Evolutionary conservation across 2,888 invertebrate species (phyloP), one percentile per base, ranked within the genome.

Genomic region (Thera britannica): DNA sequence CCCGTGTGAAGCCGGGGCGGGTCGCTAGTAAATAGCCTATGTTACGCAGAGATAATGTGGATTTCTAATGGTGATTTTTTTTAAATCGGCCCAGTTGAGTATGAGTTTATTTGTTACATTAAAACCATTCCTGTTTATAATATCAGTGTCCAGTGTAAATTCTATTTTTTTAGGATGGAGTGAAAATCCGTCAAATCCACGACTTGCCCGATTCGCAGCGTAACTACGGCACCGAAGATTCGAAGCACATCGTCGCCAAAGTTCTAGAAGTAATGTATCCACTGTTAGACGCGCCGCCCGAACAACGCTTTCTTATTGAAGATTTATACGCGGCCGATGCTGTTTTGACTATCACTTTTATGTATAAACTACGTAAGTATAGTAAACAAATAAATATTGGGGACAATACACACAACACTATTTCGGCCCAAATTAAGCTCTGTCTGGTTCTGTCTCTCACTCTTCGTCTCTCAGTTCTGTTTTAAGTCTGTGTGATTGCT

Each of bases 191-290:
- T 0, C 71, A 81, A 0, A 76, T 79, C 41, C 87, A 89, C 2
- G 87, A 89, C 3, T 75, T 95, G 54, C 95, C 95, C 0, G 75
- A 82, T 0, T 77, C 86, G 34, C 83, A 86, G 77, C 90, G 90
- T 34, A 95, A 95, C 79, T 96, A 90, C 83, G 92, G 95, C 58
- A 89, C 93, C 11, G 80, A 83, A 3, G 89, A 90, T 0, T 92
- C 94, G 0, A 83, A 84, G 51, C 82, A 81, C 0, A 74, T 97
- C 0, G 94, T 95, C 0, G 94, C 95, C 65, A 95, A 94, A 76
- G 96, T 97, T 81, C 82, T 97, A 3, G 94, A 95, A 65, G 94
- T 96, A 69, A 96, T 94, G 86, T 97, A 96, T 78, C 93, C 94
- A 0, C 83, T 96, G 1, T 95, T 96, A 70, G 97, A 97, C 79